phyloP scores from a whole-genome alignment of 1,140 invertebrate genomes.

The Pseudomyrmex gracilis region DNA sequence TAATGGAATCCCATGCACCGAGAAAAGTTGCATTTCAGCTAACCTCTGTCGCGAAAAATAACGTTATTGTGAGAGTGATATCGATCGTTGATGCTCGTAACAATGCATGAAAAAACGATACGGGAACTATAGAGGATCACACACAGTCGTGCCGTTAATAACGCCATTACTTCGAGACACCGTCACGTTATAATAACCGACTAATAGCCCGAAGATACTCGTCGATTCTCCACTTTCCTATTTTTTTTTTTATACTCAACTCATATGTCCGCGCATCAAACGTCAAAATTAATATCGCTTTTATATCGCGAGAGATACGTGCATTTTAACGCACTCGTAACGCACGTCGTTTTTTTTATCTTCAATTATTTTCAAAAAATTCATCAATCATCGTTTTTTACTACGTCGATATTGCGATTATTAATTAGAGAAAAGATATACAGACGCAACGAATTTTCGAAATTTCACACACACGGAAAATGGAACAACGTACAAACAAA shows the following conservation, averaged over 20 bases:
- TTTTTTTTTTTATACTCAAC: neutral
- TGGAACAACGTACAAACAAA: too few species aligned
- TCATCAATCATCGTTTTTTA: neutral
- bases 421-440: too few species aligned
- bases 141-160: slow-evolving; percentile 40
- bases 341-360: too few species aligned
- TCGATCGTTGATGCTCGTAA: slow-evolving; percentile 40
- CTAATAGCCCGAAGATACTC: slow-evolving; percentile 41
- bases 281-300: slow-evolving; percentile 4
- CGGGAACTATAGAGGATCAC: slow-evolving; percentile 14
- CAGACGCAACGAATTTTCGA: too few species aligned
- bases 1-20: neutral
- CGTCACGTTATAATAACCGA: slow-evolving; percentile 33
- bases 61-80: slow-evolving; percentile 32
- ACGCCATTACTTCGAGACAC: slow-evolving; percentile 47
- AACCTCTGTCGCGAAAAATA: slow-evolving; percentile 25
- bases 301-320: neutral
- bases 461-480: too few species aligned
- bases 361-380: neutral
- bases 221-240: neutral
- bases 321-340: neutral
- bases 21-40: neutral
- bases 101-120: slow-evolving; percentile 52
- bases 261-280: neutral
- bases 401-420: neutral